Percentiles rank a stretch among this genome's conserved stretches.
Evolutionary conservation across 2,797 vertebrate genomes (phyloP).

Genomic region (Halcyon chelicuti): DNA sequence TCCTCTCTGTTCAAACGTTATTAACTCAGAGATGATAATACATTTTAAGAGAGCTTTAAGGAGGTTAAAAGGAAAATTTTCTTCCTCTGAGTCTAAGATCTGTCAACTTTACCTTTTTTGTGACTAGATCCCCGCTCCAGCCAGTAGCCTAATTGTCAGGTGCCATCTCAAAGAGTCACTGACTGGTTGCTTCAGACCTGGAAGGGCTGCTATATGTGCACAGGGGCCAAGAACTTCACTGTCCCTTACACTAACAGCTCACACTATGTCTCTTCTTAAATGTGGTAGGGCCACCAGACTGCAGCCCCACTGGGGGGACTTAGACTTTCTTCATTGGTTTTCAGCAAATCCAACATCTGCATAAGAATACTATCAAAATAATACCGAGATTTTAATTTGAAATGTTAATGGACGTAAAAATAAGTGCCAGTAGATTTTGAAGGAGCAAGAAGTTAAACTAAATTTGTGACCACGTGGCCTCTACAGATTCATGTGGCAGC

Average conservation of each 20-base stretch:
- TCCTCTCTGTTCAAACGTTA: background rate
- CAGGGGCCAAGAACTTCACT: background rate
- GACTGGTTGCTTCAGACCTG: background rate
- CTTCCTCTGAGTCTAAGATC: background rate
- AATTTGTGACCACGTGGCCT: background rate
- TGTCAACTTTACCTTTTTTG: background rate
- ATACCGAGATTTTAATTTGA: background rate
- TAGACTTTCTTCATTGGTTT: rapidly evolving
- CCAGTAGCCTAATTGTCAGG: background rate
- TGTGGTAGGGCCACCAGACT: too few relatives aligned
- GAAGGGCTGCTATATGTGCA: background rate
- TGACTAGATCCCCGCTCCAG: background rate
- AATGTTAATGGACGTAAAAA: background rate
- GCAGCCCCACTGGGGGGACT: background rate
- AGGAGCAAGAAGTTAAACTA: background rate
- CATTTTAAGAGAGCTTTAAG: background rate
- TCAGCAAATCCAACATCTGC: background rate
- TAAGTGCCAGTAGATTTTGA: background rate
- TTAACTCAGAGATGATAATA: background rate
- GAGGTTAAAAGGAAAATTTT: background rate
- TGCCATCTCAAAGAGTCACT: background rate
- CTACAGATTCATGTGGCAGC: background rate
- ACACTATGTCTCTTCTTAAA: background rate
- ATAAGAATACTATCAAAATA: background rate
- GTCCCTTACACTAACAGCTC: rapidly evolving